Base-by-base conservation (phyloP, 2,113 vertebrate genomes). In the Phasianus colchicus region DNA sequence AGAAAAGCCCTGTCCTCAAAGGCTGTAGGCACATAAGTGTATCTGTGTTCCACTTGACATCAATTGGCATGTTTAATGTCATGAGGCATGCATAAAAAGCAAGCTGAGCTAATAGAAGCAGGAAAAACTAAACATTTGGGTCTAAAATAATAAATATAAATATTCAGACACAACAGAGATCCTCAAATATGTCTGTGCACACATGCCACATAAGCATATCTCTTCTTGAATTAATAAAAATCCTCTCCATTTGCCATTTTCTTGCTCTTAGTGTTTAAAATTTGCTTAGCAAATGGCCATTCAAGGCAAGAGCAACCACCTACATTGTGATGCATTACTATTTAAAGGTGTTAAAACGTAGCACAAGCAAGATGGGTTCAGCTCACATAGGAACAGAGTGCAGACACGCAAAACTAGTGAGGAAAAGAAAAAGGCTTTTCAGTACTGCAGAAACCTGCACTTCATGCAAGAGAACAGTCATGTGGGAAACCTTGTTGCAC, bases 141-240 rank as follows among this genome's bases (percentile, higher is more conserved):
- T 74, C 42, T 47, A 84, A 32, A 27, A 45, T 67, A 77, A 86
- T 21, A 74, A 91, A 87, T 30, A 89, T 34, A 73, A 83, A 57
- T 57, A 74, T 9, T 50, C 34, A 65, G 52, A 83, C 13, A 78
- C 72, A 70, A 36, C 8, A 6, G 85, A 71, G 67, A 70, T 24
- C 10, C 63, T 67, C 15, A 52, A 70, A 57, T 22, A 32, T 5
- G 12, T 63, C 47, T 61, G 48, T 55, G 32, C 55, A 83, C 36
- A 80, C 25, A 6, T 14, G 43, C 32, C 24, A 29, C 54, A 20
- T 32, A 17, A 0, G 0, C 47, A 11, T 3, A 11, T 14, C 34
- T 45, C 11, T 27, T 13, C 58, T 48, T 7, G 30, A 34, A 50
- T 4, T 25, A 76, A 36, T 2, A 70, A 77, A 83, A 83, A 15